Conservation (phyloP, 2,797 vertebrate species). For the Oreortyx pictus region DNA sequence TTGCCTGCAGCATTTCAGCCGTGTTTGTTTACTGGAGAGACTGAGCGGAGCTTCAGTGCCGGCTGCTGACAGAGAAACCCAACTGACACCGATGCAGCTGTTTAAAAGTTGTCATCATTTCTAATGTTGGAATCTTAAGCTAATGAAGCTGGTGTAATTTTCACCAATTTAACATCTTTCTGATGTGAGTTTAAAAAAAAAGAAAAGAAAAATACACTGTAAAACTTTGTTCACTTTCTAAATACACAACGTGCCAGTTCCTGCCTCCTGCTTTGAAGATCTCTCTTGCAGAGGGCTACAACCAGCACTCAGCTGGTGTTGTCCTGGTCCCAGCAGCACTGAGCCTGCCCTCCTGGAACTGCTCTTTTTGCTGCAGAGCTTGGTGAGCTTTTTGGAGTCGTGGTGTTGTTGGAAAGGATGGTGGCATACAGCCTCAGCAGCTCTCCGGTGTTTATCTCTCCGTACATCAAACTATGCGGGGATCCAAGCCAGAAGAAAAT, state of each 20-base stretch:
- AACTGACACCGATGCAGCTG: too few relatives aligned
- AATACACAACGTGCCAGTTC: not conserved
- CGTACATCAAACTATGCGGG: accelerated
- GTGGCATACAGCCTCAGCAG: not conserved
- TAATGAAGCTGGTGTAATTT: too few relatives aligned
- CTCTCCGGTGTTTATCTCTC: not conserved
- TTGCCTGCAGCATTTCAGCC: not conserved
- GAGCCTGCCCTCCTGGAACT: not conserved
- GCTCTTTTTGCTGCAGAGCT: not conserved
- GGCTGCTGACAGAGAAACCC: not conserved
- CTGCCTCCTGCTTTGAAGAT: not conserved
- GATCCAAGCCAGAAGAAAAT: slow-evolving; percentile 11
- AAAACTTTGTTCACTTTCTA: not conserved
- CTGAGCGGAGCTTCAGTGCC: not conserved
- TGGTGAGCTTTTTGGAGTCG: not conserved
- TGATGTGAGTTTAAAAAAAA: too few relatives aligned
- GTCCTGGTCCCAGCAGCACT: not conserved
- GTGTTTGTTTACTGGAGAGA: not conserved
- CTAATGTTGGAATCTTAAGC: too few relatives aligned
- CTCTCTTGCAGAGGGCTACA: not conserved
- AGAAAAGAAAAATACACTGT: too few relatives aligned
- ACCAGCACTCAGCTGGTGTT: not conserved
- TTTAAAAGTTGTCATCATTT: too few relatives aligned
- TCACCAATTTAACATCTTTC: too few relatives aligned
- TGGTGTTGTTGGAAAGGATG: not conserved